Evolutionary conservation across 1,140 invertebrate genomes (phyloP), one percentile per base, ranked within the genome.

Genomic region (Zaprionus taronus): DNA sequence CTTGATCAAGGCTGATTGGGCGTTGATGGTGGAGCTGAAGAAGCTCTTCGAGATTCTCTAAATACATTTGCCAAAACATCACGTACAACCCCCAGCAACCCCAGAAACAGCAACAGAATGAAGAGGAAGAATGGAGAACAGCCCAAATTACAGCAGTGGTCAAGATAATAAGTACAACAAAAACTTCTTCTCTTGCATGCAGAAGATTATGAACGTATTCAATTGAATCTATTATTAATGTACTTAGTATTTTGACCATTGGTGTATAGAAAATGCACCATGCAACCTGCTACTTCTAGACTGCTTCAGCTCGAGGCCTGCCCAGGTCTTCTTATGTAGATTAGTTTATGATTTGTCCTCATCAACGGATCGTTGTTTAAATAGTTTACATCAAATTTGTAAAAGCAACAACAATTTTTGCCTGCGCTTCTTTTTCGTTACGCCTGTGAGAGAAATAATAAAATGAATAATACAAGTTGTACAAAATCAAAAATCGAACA

Each of bases 1-100:
- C 93, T 94, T 99, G 62, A 93, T 96, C 77, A 99, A 99, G 93
- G 95, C 96, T 60, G 99, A 99, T 92, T 99, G 99, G 99, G 96
- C 98, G 91, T 93, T 99, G 49, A 99, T 99, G 96, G 96, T 99
- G 49, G 98, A 99, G 94, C 94, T 99, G 87, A 99, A 99, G 94
- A 99, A 99, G 93, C 93, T 97, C 73, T 99, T 99, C 94, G 95
- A 99, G 93, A 99, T 99, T 93, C 95, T 99, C 85, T 99, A 97
- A 89, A 80, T 14, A 53, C n/a, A 53, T 49, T 70, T 68, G 75
- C 75, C 83, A 81, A 79, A 64, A 15, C 57, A 68, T 72, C 51
- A 44, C 53, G 41, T 64, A 66, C 61, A 71, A 65, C 58, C 38
- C 55, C 31, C 31, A 9, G 31, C 31, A 71, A 41, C 28, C 72